Evolutionary conservation across 2,888 invertebrate genomes (phyloP).

Genomic region (Ectobius pallidus): DNA sequence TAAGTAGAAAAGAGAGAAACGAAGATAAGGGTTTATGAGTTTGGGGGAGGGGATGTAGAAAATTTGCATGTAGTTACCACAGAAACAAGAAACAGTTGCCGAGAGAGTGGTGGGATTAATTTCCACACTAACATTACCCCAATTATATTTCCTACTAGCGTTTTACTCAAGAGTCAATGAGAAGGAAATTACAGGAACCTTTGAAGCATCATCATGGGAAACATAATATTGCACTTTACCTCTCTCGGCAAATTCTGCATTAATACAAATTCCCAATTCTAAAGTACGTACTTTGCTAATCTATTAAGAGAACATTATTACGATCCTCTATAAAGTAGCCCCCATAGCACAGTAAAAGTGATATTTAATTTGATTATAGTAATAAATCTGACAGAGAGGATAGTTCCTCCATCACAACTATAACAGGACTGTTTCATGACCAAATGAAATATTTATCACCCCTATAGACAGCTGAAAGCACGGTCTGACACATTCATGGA

Average conservation of each 20-base stretch:
- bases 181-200: constrained; percentile 13
- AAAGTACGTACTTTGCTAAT: no score
- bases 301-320: neutral
- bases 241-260: no score
- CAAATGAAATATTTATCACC: no score
- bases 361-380: neutral
- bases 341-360: neutral
- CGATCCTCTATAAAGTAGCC: neutral
- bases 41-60: neutral
- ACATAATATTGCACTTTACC: no score
- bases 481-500: no score
- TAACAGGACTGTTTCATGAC: no score
- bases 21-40: neutral
- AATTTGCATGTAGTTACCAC: constrained; percentile 31
- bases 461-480: no score
- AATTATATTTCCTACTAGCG: constrained; percentile 22
- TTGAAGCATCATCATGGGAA: neutral
- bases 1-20: constrained; percentile 33
- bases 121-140: constrained; percentile 24
- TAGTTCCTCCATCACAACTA: no score
- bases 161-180: neutral
- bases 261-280: no score
- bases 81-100: constrained; percentile 29
- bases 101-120: constrained; percentile 1
- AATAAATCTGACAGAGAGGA: neutral